Percentiles rank a stretch among this genome's conserved stretches.
phyloP scores from a whole-genome alignment of 2,113 vertebrate genomes.

The Tychaedon coryphoeus region DNA sequence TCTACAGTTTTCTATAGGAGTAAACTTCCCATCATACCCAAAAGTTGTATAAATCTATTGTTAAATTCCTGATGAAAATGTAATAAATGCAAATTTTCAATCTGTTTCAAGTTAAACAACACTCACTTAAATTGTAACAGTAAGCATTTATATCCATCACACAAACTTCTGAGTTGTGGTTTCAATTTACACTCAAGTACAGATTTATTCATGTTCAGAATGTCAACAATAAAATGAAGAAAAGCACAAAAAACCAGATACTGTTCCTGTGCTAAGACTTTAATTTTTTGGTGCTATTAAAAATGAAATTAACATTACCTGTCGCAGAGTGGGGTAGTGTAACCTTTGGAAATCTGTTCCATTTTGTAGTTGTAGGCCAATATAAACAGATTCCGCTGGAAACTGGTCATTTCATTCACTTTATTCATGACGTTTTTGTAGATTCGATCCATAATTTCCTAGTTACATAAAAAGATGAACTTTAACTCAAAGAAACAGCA shows the following conservation, averaged over 20 bases:
- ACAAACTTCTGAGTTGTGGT: neutral
- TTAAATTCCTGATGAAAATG: neutral
- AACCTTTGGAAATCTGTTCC: conserved; percentile 89
- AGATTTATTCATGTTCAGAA: neutral
- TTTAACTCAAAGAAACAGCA: neutral
- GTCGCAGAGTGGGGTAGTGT: conserved; percentile 88
- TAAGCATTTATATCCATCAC: neutral
- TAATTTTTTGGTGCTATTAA: neutral
- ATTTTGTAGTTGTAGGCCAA: conserved; percentile 97
- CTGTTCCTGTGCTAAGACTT: neutral
- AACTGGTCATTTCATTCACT: conserved; percentile 87
- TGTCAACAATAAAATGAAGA: neutral
- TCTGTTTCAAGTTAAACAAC: neutral
- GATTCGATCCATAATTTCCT: conserved; percentile 98
- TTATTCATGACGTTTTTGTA: conserved; percentile 95
- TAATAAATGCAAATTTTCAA: neutral
- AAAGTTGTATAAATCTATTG: neutral
- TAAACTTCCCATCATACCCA: neutral
- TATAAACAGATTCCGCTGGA: conserved; percentile 88
- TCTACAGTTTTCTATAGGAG: neutral
- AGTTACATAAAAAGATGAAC: neutral
- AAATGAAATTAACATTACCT: conserved; percentile 67
- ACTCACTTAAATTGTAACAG: neutral
- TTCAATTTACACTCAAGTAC: neutral
- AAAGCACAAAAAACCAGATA: neutral